Evolutionary conservation across 2,113 vertebrate species (phyloP), one percentile per base, ranked within the genome.

Genomic region (Indicator indicator): DNA sequence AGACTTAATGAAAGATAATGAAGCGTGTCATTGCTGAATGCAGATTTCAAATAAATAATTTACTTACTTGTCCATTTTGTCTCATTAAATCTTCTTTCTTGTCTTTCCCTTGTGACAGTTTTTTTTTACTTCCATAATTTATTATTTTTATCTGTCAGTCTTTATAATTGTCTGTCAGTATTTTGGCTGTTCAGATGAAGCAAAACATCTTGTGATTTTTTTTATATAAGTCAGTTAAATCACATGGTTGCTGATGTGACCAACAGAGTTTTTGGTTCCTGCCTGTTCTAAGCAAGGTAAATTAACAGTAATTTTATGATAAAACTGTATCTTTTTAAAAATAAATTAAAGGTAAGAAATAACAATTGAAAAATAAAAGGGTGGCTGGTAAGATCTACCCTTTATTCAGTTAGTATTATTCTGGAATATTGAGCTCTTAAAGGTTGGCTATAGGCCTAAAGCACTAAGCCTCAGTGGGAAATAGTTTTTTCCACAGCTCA

Each of bases 31-130:
- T 88, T 42, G 94, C 84, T 91, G 84, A 94, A 83, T 46, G 64
- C 80, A 95, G 67, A 72, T 48, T 84, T 93, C 90, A 92, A 24
- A 96, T 97, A 94, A 97, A 97, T 95, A 91, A 95, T 96, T 95
- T 95, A 95, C 65, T 86, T 86, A 50, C 64, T 84, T 86, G 79
- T 91, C 79, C 84, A 65, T 93, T 95, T 76, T 93, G 56, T 86
- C 79, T 91, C 79, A 80, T 95, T 95, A 94, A 91, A 93, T 93
- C 72, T 91, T 93, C 23, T 4, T 92, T 83, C 79, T 83, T 90
- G 78, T 88, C 83, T 94, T 94, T 92, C 73, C 75, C 71, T 52
- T 73, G 83, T 80, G 89, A 89, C 81, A 81, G 87, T 84, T 82
- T 93, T 82, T 93, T 78, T 90, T 95, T 86, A 83, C 58, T 86